Evolutionary conservation across 2,888 invertebrate genomes (phyloP).

Genomic region (Eledone cirrhosa): DNA sequence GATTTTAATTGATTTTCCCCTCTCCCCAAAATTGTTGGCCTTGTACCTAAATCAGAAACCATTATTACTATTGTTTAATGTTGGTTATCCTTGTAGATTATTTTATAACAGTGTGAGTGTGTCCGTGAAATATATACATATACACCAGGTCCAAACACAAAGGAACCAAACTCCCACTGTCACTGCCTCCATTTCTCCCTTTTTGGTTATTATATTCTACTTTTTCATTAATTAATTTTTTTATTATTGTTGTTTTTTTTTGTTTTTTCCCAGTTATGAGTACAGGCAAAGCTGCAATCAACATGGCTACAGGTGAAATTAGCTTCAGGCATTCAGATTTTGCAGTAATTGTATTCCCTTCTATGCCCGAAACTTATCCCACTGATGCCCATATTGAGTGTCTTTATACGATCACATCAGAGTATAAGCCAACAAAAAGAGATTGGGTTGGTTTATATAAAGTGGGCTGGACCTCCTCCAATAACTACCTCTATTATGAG

Average conservation of each 20-base stretch:
- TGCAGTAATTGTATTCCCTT: slow-evolving; percentile 61
- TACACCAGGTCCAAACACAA: too few relatives aligned
- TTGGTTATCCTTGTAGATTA: too few relatives aligned
- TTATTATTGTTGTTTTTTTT: background rate
- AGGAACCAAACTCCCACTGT: too few relatives aligned
- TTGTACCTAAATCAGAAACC: too few relatives aligned
- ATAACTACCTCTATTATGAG: slow-evolving; percentile 58
- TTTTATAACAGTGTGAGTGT: too few relatives aligned
- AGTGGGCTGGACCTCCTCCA: slow-evolving; percentile 60
- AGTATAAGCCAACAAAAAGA: slow-evolving; percentile 46
- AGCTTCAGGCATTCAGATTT: slow-evolving; percentile 43
- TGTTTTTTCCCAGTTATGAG: background rate
- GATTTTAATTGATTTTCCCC: too few relatives aligned
- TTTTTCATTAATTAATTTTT: background rate
- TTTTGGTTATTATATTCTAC: too few relatives aligned
- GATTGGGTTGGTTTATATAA: slow-evolving; percentile 65
- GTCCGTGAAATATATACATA: too few relatives aligned
- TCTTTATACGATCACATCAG: slow-evolving; percentile 54
- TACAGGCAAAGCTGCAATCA: background rate
- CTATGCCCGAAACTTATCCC: slow-evolving; percentile 60
- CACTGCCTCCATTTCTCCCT: too few relatives aligned
- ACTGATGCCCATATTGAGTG: slow-evolving; percentile 59
- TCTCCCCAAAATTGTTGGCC: too few relatives aligned
- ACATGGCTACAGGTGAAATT: slow-evolving; percentile 8
- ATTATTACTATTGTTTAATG: too few relatives aligned